Percentiles rank a stretch among this genome's conserved stretches.
Evolutionary conservation across 2,113 vertebrate genomes (phyloP).

Genomic region (Spheniscus mendiculus): DNA sequence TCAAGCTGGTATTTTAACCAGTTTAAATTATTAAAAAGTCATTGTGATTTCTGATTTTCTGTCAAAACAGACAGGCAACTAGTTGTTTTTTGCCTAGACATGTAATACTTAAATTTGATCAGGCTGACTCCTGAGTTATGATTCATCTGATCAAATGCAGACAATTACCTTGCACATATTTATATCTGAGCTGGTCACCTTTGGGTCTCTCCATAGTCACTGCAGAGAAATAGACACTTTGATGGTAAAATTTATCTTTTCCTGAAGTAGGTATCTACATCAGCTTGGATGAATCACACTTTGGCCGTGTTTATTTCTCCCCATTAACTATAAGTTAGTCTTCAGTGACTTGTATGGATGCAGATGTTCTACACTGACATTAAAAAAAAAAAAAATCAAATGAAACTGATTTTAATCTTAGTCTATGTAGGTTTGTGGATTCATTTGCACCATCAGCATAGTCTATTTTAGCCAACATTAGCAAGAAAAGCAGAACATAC

Average conservation of each 20-base stretch:
- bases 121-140: neutral
- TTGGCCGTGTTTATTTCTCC: neutral
- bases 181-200: neutral
- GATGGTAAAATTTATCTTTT: neutral
- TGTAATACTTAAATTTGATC: neutral
- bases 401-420: neutral
- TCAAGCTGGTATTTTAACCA: neutral
- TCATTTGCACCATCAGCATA: neutral
- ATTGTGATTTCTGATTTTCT: neutral
- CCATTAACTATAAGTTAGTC: neutral
- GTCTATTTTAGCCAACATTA: neutral
- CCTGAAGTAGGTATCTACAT: neutral
- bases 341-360: neutral
- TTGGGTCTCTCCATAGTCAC: neutral
- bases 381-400: neutral
- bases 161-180: neutral
- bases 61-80: neutral
- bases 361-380: neutral
- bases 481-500: neutral
- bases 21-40: neutral
- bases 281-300: accelerated
- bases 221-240: neutral
- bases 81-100: neutral
- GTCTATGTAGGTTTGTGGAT: neutral
- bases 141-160: neutral